Evolutionary conservation across 2,797 vertebrate species (phyloP), one percentile per base, ranked within the genome.

Genomic region (Myotis myotis): DNA sequence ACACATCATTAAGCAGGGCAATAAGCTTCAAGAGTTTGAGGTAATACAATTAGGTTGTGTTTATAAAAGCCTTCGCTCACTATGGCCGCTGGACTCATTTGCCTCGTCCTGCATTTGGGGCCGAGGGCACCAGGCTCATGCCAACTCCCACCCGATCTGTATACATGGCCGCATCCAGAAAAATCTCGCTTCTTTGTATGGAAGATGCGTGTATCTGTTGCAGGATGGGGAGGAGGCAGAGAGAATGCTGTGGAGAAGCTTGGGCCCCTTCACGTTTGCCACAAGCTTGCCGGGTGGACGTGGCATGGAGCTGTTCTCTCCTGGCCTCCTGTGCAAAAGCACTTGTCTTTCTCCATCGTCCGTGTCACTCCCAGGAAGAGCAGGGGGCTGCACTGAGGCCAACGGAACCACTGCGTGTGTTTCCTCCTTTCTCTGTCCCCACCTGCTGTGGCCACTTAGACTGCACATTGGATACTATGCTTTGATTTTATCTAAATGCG

Each of bases 1-100:
- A 98, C 97, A 98, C 98, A 98, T 98, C 98, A 98, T 98, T 98
- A 98, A 98, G 97, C 98, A 98, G 97, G 97, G 98, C 98, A 97
- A 97, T 98, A 98, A 98, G 98, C 98, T 98, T 98, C 96, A 97
- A 97, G 97, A 98, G 98, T 98, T 98, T 96, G 96, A 98, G 98
- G 98, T 98, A 97, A 98, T 98, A 97, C 98, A 98, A 98, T 98
- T 98, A 98, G 97, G 96, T 98, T 97, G 98, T 98, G 98, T 98
- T 98, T 98, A 97, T 98, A 98, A 98, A 98, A 98, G 96, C 97
- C 97, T 97, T 93, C 75, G 62, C 96, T 97, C 76, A 44, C 97
- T 41, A 78, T 94, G 96, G 97, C 97, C 96, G 51, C 97, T 85
- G 94, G 97, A 90, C 96, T 96, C 75, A 94, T 97, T 97, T 96